Evolutionary conservation across 2,888 invertebrate genomes (phyloP).

Genomic region (Drosophila diplacantha): DNA sequence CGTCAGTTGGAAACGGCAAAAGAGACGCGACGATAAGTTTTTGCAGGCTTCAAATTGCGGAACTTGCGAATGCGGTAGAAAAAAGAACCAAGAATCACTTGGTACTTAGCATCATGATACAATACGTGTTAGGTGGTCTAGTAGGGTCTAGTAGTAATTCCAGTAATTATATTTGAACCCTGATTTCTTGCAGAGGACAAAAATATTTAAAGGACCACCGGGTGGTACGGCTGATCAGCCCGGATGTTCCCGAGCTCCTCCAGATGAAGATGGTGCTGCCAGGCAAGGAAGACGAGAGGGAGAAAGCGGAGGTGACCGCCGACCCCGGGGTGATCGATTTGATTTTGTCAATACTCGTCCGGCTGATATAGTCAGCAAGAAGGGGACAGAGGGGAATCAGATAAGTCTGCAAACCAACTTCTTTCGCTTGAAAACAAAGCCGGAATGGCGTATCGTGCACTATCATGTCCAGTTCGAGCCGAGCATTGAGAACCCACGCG

Average conservation of each 20-base stretch:
- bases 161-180: neutral
- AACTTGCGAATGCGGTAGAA: neutral
- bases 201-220: slow-evolving; percentile 17
- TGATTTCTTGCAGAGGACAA: slow-evolving; percentile 8
- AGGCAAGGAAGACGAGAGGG: neutral
- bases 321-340: slow-evolving; percentile 46
- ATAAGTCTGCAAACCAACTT: slow-evolving; percentile 83
- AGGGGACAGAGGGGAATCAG: slow-evolving; percentile 79
- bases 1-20: neutral
- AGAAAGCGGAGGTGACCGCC: slow-evolving; percentile 7
- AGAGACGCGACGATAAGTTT: neutral
- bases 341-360: slow-evolving; percentile 74
- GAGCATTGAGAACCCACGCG: slow-evolving; percentile 82
- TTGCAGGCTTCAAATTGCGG: neutral
- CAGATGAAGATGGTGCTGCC: neutral
- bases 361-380: slow-evolving; percentile 64
- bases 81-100: neutral
- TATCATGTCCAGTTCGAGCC: slow-evolving; percentile 87
- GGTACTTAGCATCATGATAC: slow-evolving; percentile 1
- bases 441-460: slow-evolving; percentile 85
- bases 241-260: neutral
- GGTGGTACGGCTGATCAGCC: neutral
- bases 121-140: neutral
- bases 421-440: slow-evolving; percentile 82
- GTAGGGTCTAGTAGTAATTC: too few species aligned